A percentile compares a stretch with the other conserved stretches of the same genome.
Evolutionary conservation across 2,113 vertebrate genomes (phyloP).

Genomic region (Hipposideros armiger): DNA sequence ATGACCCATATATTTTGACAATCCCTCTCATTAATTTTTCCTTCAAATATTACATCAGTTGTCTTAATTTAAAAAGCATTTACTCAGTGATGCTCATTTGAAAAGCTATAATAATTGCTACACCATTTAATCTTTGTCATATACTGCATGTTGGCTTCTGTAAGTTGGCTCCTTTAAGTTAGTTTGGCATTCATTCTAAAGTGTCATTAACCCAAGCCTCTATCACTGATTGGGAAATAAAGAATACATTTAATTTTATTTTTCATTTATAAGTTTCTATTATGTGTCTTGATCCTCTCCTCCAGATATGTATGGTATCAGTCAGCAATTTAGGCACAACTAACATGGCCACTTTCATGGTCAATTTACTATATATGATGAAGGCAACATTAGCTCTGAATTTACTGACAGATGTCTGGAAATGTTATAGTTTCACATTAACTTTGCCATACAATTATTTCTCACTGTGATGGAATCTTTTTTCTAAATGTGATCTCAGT

Average conservation of each 20-base stretch:
- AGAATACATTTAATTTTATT: background rate
- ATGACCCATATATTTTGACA: background rate
- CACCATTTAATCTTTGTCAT: background rate
- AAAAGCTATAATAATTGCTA: background rate
- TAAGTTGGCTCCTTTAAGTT: background rate
- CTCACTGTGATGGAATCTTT: background rate
- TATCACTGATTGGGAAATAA: background rate
- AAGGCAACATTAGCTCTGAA: constrained; percentile 97
- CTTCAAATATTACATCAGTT: background rate
- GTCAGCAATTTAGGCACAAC: constrained; percentile 97
- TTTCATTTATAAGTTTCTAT: constrained; percentile 90
- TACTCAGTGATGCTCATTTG: background rate
- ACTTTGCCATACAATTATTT: background rate
- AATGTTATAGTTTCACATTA: constrained; percentile 99
- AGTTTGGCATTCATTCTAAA: background rate
- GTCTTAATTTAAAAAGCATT: background rate
- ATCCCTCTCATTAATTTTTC: background rate
- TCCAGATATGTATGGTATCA: constrained; percentile 97
- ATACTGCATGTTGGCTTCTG: background rate
- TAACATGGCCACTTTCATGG: constrained; percentile 99
- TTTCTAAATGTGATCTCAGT: background rate
- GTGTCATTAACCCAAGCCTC: background rate
- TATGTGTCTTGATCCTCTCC: constrained; percentile 96
- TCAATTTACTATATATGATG: constrained; percentile 99
- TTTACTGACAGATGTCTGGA: constrained; percentile 98